Evolutionary conservation across 2,888 invertebrate species (phyloP), one percentile per base, ranked within the genome.

Genomic region (Eupelmus urozonus): DNA sequence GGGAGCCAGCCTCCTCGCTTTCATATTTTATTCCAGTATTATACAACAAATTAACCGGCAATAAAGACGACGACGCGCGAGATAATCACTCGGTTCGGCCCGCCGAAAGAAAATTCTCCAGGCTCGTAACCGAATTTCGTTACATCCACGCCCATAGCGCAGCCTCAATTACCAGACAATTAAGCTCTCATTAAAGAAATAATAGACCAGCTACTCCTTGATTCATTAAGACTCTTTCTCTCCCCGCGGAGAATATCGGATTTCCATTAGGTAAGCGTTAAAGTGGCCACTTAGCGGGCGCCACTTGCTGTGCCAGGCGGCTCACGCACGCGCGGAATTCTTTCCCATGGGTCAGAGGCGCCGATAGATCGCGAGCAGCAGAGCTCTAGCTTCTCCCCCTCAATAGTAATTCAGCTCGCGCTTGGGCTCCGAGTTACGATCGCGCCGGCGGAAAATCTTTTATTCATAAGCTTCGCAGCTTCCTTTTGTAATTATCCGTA

Each of bases 401-500:
- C 83, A 78, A 85, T 55, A 57, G 74, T 82, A 82, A 84, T 84
- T 84, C 83, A 83, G 78, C 81, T 78, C 82, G 82, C 84, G 83
- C 80, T n/a, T n/a, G n/a, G n/a, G n/a, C n/a, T n/a, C 69, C 81
- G 80, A 79, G 82, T 81, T 71, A 72, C 83, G 80, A 81, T n/a
- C n/a, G n/a, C n/a, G 53, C 53, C 73, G 13, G 40, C 9, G 16
- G 55, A 5, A 78, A 18, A 84, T 84, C 79, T 84, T 82, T 84
- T 83, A 84, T 84, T 83, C 84, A 83, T 82, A 72, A 16, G 34
- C 42, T 74, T 63, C 65, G 77, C 78, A 67, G 80, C 81, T 82
- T 83, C 81, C 81, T 82, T 83, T 83, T 83, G 80, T 82, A 84
- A 84, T 84, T 83, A 84, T 82, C 71, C 76, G 82, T 73, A 67